phyloP scores from a whole-genome alignment of 1,140 invertebrate species.

The Bombus sylvicola region DNA sequence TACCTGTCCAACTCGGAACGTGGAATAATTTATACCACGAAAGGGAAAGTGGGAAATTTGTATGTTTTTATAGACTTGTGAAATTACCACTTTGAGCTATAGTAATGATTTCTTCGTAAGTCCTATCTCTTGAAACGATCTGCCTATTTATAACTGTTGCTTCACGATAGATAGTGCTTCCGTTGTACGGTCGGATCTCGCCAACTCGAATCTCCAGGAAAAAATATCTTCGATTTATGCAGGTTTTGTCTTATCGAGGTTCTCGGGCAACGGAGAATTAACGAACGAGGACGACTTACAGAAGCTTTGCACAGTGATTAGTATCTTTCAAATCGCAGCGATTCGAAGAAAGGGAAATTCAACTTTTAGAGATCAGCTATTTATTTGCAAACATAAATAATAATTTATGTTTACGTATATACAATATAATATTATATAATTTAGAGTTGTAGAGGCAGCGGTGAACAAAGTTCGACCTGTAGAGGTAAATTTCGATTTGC shows the following conservation, averaged over 20 bases:
- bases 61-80: background rate
- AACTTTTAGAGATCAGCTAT: too few species aligned
- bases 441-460: too few species aligned
- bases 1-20: background rate
- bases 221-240: background rate
- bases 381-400: too few species aligned
- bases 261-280: background rate
- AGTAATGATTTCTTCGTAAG: background rate
- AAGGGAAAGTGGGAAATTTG: slow-evolving; percentile 4
- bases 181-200: background rate
- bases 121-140: background rate
- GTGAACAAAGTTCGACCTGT: too few species aligned
- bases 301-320: too few species aligned
- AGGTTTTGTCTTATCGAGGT: background rate
- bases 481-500: too few species aligned
- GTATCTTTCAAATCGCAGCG: too few species aligned
- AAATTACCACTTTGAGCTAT: background rate
- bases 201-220: background rate
- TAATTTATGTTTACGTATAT: too few species aligned
- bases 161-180: background rate
- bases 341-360: too few species aligned
- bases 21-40: background rate
- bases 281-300: too few species aligned
- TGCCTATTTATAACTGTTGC: background rate
- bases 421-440: too few species aligned